Evolutionary conservation across 2,888 invertebrate genomes (phyloP).

Genomic region (Tethea ocularis): DNA sequence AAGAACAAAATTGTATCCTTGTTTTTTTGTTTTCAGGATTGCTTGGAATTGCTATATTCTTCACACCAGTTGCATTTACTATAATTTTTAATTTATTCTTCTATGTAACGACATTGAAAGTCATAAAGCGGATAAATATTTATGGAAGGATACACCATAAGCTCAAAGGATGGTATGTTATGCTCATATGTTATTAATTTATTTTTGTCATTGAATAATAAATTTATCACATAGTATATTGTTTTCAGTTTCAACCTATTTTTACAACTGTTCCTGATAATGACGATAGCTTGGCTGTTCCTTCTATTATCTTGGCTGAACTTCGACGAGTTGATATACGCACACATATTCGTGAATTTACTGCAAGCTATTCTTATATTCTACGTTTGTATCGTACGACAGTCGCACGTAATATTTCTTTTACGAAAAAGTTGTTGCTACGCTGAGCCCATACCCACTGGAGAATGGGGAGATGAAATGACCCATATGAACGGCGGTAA

Average conservation of each 20-base stretch:
- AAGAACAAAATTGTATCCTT: too few species aligned
- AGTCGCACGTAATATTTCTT: conserved; percentile 91
- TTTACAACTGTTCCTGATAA: conserved; percentile 88
- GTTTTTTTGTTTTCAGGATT: conserved; percentile 82
- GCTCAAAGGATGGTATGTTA: conserved; percentile 89
- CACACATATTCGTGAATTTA: conserved; percentile 90
- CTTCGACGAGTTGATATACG: conserved; percentile 88
- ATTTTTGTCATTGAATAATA: conserved; percentile 7
- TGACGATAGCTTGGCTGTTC: conserved; percentile 91
- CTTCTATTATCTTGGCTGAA: conserved; percentile 90
- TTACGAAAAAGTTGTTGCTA: conserved; percentile 92
- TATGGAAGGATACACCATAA: conserved; percentile 95
- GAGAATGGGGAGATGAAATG: conserved; percentile 96
- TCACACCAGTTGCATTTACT: conserved; percentile 91
- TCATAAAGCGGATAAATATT: conserved; percentile 91
- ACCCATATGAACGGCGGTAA: conserved; percentile 91
- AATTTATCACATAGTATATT: conserved; percentile 22
- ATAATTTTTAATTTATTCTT: conserved; percentile 91
- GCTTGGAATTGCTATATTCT: conserved; percentile 92
- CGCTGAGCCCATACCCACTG: conserved; percentile 87
- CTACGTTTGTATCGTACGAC: conserved; percentile 90
- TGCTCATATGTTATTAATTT: neutral
- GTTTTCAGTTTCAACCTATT: conserved; percentile 91
- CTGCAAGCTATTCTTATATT: conserved; percentile 89
- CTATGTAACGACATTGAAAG: conserved; percentile 90